A percentile compares a stretch with the other conserved stretches of the same genome.
phyloP scores from a whole-genome alignment of 2,888 invertebrate species.

The Drosophila tripunctata region DNA sequence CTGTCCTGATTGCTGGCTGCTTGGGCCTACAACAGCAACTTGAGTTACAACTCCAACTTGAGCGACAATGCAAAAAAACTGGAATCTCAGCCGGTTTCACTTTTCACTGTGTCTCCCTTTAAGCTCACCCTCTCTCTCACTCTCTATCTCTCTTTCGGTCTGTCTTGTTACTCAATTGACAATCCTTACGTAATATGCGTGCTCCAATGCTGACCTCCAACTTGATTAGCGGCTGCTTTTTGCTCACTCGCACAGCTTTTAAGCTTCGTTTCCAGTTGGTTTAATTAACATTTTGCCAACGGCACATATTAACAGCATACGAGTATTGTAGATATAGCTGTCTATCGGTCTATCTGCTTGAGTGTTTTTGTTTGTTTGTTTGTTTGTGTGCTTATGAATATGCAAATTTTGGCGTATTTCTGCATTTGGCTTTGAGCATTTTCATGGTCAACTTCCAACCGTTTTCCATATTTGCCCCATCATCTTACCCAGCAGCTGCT shows the following conservation, averaged over 20 bases:
- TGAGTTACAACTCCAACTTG: neutral
- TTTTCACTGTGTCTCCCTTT: slow-evolving; percentile 28
- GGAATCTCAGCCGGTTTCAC: slow-evolving; percentile 61
- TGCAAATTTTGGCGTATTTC: slow-evolving; percentile 55
- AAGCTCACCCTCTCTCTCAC: neutral
- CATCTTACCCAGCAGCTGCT: slow-evolving; percentile 17
- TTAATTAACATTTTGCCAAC: slow-evolving; percentile 70
- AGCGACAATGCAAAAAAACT: slow-evolving; percentile 26
- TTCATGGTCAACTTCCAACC: slow-evolving; percentile 60
- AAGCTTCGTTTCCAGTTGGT: slow-evolving; percentile 49
- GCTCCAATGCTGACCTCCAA: slow-evolving; percentile 69
- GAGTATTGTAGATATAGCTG: too few species aligned
- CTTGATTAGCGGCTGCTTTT: slow-evolving; percentile 68
- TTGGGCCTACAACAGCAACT: slow-evolving; percentile 3
- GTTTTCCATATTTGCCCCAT: slow-evolving; percentile 44
- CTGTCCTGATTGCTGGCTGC: slow-evolving; percentile 19
- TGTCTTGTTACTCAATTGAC: neutral
- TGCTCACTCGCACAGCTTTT: slow-evolving; percentile 40
- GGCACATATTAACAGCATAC: slow-evolving; percentile 46
- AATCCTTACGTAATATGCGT: slow-evolving; percentile 66
- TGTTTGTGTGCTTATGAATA: slow-evolving; percentile 52
- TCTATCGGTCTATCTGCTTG: slow-evolving; percentile 3
- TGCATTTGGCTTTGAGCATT: slow-evolving; percentile 51
- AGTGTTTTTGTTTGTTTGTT: slow-evolving; percentile 12
- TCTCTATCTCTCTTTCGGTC: neutral